Evolutionary conservation across 2,888 invertebrate genomes (phyloP).

Genomic region (Taphrorychus bicolor): DNA sequence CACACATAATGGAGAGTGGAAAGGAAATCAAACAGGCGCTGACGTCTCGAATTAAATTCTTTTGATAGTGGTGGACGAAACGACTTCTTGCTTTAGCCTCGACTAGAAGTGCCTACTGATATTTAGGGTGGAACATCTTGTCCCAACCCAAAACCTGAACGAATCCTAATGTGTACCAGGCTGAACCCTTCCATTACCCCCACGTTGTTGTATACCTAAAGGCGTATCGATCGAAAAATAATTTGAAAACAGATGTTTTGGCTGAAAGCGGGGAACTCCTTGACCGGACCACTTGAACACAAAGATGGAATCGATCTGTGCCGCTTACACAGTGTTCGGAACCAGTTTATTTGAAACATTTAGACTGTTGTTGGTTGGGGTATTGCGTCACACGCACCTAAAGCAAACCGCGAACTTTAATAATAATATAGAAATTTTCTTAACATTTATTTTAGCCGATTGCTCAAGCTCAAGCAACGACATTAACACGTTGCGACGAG

Average conservation of each 20-base stretch:
- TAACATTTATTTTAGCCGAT: slow-evolving; percentile 13
- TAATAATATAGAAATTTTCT: slow-evolving; percentile 9
- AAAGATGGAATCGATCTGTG: slow-evolving; percentile 7
- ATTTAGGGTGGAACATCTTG: no score
- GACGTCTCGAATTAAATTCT: no score
- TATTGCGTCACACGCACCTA: slow-evolving; percentile 7
- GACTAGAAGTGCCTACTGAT: no score
- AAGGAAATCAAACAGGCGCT: no score
- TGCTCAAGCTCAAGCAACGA: no score
- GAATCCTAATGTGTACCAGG: no score
- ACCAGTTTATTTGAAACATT: slow-evolving; percentile 9
- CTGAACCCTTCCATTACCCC: no score
- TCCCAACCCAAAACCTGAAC: no score
- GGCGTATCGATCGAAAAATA: not conserved
- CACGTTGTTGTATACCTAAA: slow-evolving; percentile 9
- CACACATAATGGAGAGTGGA: no score
- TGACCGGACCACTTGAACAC: not conserved
- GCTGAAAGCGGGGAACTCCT: slow-evolving; percentile 2
- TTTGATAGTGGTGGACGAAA: no score
- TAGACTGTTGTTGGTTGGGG: not conserved
- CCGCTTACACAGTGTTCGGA: not conserved
- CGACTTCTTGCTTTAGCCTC: no score
- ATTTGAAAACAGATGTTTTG: slow-evolving; percentile 9
- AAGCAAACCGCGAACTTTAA: no score
- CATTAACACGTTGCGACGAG: slow-evolving; percentile 3